Evolutionary conservation across 35 echinoderm and acorn worm genomes (phyloP).

Genomic region (Patiria miniata): DNA sequence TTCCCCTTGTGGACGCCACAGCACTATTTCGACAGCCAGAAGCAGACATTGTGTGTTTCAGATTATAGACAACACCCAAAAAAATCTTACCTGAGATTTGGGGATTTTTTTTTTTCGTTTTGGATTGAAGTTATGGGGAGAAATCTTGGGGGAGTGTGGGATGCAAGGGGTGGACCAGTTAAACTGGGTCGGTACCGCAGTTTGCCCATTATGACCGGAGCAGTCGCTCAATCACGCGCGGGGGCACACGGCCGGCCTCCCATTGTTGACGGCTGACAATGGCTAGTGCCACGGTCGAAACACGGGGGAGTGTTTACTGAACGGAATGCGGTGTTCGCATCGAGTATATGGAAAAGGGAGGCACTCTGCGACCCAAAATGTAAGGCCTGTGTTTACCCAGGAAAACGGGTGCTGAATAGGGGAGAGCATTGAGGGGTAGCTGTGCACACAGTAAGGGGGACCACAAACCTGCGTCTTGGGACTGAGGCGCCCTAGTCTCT

Average conservation of each 20-base stretch:
- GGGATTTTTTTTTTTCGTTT: too few relatives aligned
- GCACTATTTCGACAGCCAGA: background rate
- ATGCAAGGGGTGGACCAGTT: background rate
- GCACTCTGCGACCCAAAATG: background rate
- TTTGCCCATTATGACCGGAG: background rate
- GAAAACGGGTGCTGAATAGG: background rate
- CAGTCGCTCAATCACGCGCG: background rate
- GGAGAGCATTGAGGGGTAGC: background rate
- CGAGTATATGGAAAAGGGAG: too few relatives aligned
- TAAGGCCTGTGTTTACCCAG: slow-evolving; percentile 1
- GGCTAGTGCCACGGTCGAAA: background rate
- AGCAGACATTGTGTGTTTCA: slow-evolving; percentile 8
- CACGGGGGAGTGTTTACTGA: background rate
- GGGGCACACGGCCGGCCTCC: background rate
- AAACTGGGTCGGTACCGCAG: background rate
- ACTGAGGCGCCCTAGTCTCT: background rate
- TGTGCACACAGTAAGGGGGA: background rate
- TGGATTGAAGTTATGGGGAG: too few relatives aligned
- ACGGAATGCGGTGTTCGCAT: background rate
- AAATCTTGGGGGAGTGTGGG: slow-evolving; percentile 12
- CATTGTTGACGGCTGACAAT: slow-evolving; percentile 17
- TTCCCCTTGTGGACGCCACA: slow-evolving; percentile 5
- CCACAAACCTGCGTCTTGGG: background rate
- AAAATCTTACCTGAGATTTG: too few relatives aligned
- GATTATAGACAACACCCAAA: background rate